phyloP scores from a whole-genome alignment of 2,797 vertebrate genomes.

The Lemur catta region DNA sequence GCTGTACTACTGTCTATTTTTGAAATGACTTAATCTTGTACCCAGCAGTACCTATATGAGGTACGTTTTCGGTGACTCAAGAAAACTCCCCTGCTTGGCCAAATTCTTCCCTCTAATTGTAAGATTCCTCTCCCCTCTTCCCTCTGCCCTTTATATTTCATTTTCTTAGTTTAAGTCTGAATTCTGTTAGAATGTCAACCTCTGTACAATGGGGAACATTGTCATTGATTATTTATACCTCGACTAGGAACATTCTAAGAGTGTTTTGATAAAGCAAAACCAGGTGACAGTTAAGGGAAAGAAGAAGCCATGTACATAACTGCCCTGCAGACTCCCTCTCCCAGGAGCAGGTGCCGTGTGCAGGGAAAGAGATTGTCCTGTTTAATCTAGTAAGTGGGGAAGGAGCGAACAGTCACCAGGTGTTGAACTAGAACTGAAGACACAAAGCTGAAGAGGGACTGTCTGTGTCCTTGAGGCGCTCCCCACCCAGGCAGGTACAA shows the following conservation, averaged over 20 bases:
- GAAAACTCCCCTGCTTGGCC: background rate
- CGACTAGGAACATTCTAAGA: background rate
- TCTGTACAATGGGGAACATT: background rate
- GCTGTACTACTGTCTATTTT: background rate
- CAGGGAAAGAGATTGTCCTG: background rate
- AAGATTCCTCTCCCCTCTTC: background rate
- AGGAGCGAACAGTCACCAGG: background rate
- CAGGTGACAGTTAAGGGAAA: background rate
- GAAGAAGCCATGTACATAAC: background rate
- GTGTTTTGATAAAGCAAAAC: background rate
- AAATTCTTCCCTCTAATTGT: background rate
- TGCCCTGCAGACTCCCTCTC: background rate
- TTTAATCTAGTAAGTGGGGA: background rate
- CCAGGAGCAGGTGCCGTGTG: too few relatives aligned
- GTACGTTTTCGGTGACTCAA: background rate
- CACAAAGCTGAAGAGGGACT: background rate
- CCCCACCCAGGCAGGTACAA: background rate
- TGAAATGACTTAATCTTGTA: background rate
- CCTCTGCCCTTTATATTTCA: background rate
- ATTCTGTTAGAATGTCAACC: background rate
- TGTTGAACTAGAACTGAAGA: background rate
- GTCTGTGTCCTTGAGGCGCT: background rate
- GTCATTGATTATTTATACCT: background rate
- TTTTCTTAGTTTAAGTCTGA: background rate
- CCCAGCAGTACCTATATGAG: background rate